Conservation (phyloP, 2,888 invertebrate species). For the Nephrotoma guestfalica region DNA sequence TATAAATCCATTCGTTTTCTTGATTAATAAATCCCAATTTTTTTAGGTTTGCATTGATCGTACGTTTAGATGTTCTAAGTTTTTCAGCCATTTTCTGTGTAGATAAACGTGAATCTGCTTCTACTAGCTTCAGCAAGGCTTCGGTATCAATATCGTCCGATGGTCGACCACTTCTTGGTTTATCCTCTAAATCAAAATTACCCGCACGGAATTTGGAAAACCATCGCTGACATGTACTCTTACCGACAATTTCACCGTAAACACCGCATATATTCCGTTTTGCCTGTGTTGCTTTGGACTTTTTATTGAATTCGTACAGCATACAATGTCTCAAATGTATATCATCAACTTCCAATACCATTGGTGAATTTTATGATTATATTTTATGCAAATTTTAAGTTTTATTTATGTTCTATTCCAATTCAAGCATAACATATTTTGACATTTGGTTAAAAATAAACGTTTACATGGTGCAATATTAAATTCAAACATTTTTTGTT, state of each 20-base stretch:
- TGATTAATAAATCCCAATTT: background rate
- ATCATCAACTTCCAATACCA: background rate
- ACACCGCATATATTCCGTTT: background rate
- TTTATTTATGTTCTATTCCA: background rate
- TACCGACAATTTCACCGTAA: background rate
- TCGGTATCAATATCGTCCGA: background rate
- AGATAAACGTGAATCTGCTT: background rate
- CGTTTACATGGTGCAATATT: background rate
- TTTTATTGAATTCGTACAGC: background rate
- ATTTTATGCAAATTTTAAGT: background rate
- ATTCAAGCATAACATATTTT: background rate
- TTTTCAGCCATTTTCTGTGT: background rate
- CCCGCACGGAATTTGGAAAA: slow-evolving; percentile 16
- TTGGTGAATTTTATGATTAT: background rate
- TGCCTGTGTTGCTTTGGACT: background rate
- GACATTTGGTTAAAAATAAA: background rate
- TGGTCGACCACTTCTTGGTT: background rate
- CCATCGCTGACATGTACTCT: slow-evolving; percentile 11
- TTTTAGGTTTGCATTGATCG: background rate
- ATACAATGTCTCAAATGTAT: background rate
- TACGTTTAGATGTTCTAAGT: background rate
- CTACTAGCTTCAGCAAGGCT: background rate
- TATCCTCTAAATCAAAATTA: slow-evolving; percentile 13
- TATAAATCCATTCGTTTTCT: background rate
- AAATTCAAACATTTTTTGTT: too few relatives aligned